Evolutionary conservation across 2,797 vertebrate species (phyloP).

Genomic region (Acanthornis magna): DNA sequence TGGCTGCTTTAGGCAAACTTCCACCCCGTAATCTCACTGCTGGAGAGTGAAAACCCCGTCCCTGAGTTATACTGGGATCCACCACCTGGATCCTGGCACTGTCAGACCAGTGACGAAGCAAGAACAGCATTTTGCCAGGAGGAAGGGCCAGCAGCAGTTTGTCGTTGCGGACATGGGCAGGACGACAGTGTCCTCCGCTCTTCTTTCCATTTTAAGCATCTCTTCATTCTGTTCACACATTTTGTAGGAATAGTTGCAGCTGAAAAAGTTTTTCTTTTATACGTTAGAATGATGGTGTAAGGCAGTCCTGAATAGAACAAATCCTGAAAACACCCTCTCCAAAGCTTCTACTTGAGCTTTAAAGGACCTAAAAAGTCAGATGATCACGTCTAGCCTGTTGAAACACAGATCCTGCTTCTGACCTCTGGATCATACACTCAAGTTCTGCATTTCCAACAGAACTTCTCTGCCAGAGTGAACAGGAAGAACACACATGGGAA

Average conservation of each 20-base stretch:
- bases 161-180: accelerated
- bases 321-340: neutral
- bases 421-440: neutral
- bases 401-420: neutral
- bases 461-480: neutral
- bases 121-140: neutral
- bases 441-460: neutral
- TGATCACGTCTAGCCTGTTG: neutral
- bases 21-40: accelerated
- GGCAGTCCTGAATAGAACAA: neutral
- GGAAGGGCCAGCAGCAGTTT: neutral
- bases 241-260: neutral
- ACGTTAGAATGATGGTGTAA: neutral
- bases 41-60: neutral
- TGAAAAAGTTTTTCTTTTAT: neutral
- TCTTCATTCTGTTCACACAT: neutral
- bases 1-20: neutral
- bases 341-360: neutral
- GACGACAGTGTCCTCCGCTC: neutral
- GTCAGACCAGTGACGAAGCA: accelerated
- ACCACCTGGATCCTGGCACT: no score
- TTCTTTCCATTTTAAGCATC: neutral
- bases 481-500: neutral
- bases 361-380: neutral
- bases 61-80: neutral